A percentile compares a stretch with the other conserved stretches of the same genome.
These are phyloP conservation scores for Pseudorectes ferrugineus DNA, from an alignment of 2,113 vertebrate genomes.

Conservation along the genomic window DNA sequence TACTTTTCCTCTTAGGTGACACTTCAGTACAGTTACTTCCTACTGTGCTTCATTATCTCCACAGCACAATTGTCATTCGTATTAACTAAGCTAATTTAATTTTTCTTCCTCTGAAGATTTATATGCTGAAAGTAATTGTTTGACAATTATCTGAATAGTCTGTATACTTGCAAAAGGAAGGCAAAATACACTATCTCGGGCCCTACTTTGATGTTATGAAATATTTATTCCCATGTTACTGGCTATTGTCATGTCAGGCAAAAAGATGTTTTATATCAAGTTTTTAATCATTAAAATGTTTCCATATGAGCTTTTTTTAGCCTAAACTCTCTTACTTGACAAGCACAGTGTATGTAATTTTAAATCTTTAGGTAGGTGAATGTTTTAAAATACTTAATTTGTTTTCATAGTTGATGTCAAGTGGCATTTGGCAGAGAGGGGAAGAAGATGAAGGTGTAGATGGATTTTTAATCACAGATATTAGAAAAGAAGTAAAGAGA, in stretches of 20 bases:
- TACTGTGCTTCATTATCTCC: constrained; percentile 39
- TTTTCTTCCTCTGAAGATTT: constrained; percentile 9
- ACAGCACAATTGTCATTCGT: not conserved
- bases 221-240: not conserved
- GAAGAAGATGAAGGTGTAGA: constrained; percentile 87
- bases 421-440: constrained; percentile 93
- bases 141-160: constrained; percentile 9
- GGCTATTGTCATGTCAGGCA: not conserved
- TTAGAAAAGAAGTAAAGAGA: constrained; percentile 84
- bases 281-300: not conserved
- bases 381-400: constrained; percentile 25
- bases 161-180: not conserved
- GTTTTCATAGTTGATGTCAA: constrained; percentile 85
- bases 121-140: constrained; percentile 9
- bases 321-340: not conserved
- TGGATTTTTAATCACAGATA: constrained; percentile 90
- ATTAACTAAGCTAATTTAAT: constrained; percentile 26
- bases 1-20: not conserved
- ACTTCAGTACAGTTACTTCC: constrained; percentile 17
- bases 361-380: not conserved
- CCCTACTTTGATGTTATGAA: not conserved
- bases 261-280: not conserved
- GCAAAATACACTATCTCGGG: not conserved
- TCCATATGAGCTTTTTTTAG: not conserved
- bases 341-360: not conserved